Evolutionary conservation across 2,113 vertebrate genomes (phyloP).

Genomic region (Riparia riparia): DNA sequence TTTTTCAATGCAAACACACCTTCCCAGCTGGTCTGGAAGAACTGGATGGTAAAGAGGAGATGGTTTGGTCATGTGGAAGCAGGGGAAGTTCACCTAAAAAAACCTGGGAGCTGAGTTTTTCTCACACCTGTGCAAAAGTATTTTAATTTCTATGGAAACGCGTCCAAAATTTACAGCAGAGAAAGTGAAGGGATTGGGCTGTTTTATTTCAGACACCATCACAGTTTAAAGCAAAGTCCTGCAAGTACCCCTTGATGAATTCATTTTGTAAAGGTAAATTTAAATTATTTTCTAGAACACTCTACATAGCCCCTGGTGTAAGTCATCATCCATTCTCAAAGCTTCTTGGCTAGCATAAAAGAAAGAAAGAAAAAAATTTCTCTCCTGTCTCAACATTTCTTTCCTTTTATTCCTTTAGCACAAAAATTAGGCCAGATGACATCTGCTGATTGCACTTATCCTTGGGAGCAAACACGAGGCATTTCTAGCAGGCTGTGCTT

Average conservation of each 20-base stretch:
- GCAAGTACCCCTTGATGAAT: background rate
- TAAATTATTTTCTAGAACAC: conserved; percentile 7
- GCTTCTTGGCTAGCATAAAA: background rate
- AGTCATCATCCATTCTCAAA: conserved; percentile 3
- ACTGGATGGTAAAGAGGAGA: background rate
- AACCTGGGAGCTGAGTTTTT: background rate
- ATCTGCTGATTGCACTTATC: background rate
- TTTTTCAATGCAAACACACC: fast-evolving
- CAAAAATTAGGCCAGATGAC: background rate
- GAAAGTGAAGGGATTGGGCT: background rate
- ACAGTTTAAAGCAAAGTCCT: background rate
- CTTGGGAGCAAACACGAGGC: background rate
- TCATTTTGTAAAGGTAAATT: background rate
- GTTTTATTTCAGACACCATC: background rate
- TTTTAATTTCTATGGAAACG: background rate
- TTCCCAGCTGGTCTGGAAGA: background rate
- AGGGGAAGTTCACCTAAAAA: background rate
- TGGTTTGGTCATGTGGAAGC: background rate
- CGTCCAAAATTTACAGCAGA: background rate
- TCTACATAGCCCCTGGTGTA: background rate
- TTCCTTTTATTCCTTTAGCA: background rate
- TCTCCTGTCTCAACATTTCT: background rate
- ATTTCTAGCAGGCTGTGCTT: background rate
- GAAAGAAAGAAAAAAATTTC: background rate
- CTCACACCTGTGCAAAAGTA: background rate